A percentile compares a stretch with the other conserved stretches of the same genome.
Evolutionary conservation across 1,140 invertebrate species (phyloP).

Genomic region (Tetramorium parvispinum): DNA sequence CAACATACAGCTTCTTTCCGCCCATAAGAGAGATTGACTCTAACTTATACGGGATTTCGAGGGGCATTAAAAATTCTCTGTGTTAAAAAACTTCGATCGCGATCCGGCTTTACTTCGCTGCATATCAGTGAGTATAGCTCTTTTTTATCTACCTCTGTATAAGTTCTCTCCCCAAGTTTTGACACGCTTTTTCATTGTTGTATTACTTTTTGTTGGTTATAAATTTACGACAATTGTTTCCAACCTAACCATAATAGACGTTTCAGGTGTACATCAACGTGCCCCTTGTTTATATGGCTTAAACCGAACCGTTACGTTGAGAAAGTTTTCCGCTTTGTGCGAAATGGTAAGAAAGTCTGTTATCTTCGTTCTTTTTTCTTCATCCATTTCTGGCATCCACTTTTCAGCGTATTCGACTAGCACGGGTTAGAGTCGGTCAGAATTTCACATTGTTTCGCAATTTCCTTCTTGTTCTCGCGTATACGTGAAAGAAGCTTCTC

Average conservation of each 20-base stretch:
- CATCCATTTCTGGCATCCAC: conserved; percentile 20
- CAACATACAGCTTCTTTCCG: not conserved
- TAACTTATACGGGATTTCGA: conserved; percentile 15
- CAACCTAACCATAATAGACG: not conserved
- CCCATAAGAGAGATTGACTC: not conserved
- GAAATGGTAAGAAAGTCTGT: conserved; percentile 67
- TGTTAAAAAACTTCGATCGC: conserved; percentile 11
- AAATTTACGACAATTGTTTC: conserved; percentile 5
- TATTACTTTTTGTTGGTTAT: conserved; percentile 19
- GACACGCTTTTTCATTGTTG: not conserved
- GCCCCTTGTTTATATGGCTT: conserved; percentile 49
- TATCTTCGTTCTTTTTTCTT: conserved; percentile 41
- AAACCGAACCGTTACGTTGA: conserved; percentile 20
- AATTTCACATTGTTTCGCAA: conserved; percentile 62
- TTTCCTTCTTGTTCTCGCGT: conserved; percentile 4
- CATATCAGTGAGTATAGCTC: no score
- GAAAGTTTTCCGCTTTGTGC: conserved; percentile 55
- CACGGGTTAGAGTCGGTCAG: conserved; percentile 18
- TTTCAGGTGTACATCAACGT: not conserved
- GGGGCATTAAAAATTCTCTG: conserved; percentile 8
- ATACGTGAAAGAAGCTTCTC: conserved; percentile 25
- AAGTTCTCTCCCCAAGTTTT: conserved; percentile 3
- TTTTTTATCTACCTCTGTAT: conserved; percentile 14
- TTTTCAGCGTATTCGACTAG: conserved; percentile 50
- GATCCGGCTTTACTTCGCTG: not conserved